Percentiles rank a stretch among this genome's conserved stretches.
phyloP scores from a whole-genome alignment of 2,888 invertebrate genomes.

The Mythimna pallens region DNA sequence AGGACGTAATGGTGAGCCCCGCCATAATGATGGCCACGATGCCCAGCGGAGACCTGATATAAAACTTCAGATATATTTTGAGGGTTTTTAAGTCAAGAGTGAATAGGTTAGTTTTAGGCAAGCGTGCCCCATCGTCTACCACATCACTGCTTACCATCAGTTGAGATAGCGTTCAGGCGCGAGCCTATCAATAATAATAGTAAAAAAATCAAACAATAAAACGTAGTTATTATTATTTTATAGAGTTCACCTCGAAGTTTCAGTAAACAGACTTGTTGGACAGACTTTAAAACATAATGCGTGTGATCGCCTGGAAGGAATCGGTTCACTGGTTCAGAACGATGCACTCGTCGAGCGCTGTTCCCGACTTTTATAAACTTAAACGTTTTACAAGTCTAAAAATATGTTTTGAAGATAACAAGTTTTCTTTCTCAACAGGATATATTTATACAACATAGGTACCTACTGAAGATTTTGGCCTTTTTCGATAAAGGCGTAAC shows the following conservation, averaged over 20 bases:
- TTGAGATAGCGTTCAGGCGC: too few relatives aligned
- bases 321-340: conserved; percentile 48
- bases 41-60: conserved; percentile 81
- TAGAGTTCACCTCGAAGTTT: background rate
- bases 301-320: conserved; percentile 45
- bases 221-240: background rate
- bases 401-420: conserved; percentile 2
- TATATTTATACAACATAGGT: background rate
- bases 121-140: too few relatives aligned
- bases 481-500: background rate
- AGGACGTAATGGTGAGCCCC: conserved; percentile 81
- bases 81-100: too few relatives aligned
- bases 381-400: conserved; percentile 15
- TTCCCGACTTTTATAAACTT: conserved; percentile 1
- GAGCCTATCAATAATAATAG: too few relatives aligned
- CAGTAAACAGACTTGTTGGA: conserved; percentile 12
- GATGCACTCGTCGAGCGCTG: conserved; percentile 12
- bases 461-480: background rate
- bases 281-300: conserved; percentile 27
- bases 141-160: too few relatives aligned
- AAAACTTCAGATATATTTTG: background rate
- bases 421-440: background rate
- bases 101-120: too few relatives aligned
- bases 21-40: conserved; percentile 81
- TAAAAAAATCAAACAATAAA: background rate